Evolutionary conservation across 1,140 invertebrate genomes (phyloP), one percentile per base, ranked within the genome.

Genomic region (Leptopilina clavipes): DNA sequence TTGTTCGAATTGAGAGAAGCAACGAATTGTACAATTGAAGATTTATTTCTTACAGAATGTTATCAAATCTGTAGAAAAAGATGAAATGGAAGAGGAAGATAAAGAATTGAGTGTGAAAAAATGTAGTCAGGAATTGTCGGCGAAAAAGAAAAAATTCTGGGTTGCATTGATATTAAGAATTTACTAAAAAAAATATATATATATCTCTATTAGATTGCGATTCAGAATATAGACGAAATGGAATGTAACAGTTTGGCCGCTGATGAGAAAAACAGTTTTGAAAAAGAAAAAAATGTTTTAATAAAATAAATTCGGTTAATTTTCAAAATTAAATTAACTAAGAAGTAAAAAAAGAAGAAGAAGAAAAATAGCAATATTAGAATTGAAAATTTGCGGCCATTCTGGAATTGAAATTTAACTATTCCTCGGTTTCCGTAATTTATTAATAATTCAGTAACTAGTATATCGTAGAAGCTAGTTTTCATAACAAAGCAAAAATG

Each of bases 401-500:
- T n/a, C 48, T 52, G 48, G 14, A 52, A 52, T 52, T 45, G 17
- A 52, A 52, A 52, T 52, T 40, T 7, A 52, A 52, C 14, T 52
- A n/a, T 52, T 52, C n/a, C 48, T 17, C 48, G 14, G 48, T 17
- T 52, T n/a, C 17, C n/a, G 48, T 17, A 17, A 52, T 52, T 40
- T 40, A 40, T 40, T 52, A 52, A 17, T 52, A 52, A 31, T 52
- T 52, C 48, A 52, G 3, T 17, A 52, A 76, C 73, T 81, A 84
- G 76, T 77, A 45, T 76, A 76, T 76, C 71, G 78, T 82, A 78
- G 74, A 78, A 25, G 65, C 75, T 79, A 74, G 78, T 76, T 14
- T n/a, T 76, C 83, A 82, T 73, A 43, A 74, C 75, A 80, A 73
- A 82, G 79, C 77, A 82, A 71, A n/a, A 85, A 77, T 72, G 75